phyloP scores from a whole-genome alignment of 1,140 invertebrate species.

The Teleopsis dalmanni region DNA sequence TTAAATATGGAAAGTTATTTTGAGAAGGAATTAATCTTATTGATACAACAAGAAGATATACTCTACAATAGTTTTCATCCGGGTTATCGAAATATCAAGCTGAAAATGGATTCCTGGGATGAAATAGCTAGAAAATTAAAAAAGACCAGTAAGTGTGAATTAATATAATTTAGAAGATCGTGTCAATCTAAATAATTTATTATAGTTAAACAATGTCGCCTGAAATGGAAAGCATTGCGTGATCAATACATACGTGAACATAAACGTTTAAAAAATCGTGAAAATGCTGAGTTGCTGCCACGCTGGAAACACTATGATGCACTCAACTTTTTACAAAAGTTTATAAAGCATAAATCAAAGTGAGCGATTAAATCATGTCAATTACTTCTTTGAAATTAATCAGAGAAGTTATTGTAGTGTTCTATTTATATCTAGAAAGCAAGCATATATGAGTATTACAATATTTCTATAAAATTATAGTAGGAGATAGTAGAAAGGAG shows the following conservation, averaged over 20 bases:
- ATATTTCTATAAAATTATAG: no score
- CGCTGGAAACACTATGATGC: slow-evolving; percentile 42
- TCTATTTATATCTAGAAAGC: no score
- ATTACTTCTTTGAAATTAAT: no score
- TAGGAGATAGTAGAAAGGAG: no score
- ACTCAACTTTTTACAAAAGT: slow-evolving; percentile 33
- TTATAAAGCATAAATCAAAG: slow-evolving; percentile 36
- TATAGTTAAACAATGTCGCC: slow-evolving; percentile 33
- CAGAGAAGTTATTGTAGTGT: no score
- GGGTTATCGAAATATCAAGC: slow-evolving; percentile 37
- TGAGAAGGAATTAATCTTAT: slow-evolving; percentile 33
- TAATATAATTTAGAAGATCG: neutral
- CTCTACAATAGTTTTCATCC: slow-evolving; percentile 38
- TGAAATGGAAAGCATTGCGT: slow-evolving; percentile 39
- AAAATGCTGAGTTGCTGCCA: slow-evolving; percentile 25
- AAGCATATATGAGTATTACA: no score
- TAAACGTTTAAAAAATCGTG: slow-evolving; percentile 30
- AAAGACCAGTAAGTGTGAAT: slow-evolving; percentile 23
- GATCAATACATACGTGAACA: slow-evolving; percentile 42
- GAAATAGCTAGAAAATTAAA: slow-evolving; percentile 38
- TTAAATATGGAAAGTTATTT: slow-evolving; percentile 40
- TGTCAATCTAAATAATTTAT: neutral
- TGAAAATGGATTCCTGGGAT: slow-evolving; percentile 36
- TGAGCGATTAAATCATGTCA: no score
- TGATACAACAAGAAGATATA: slow-evolving; percentile 36